These are phyloP conservation scores for Cerastis leucographa DNA, from an alignment of 2,888 invertebrate genomes.

Conservation along the genomic window DNA sequence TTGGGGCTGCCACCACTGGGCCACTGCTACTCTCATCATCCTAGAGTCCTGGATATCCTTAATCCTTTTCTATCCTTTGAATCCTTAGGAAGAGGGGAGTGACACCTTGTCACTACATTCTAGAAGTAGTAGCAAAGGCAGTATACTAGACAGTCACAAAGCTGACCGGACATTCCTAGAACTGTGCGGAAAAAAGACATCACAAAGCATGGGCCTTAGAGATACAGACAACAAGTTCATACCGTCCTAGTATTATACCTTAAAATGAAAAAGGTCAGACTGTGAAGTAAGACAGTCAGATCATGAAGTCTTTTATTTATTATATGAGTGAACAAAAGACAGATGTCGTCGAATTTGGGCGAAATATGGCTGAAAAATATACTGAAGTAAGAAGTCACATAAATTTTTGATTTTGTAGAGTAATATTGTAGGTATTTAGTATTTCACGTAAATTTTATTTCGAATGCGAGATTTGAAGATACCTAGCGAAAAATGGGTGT, in stretches of 20 bases:
- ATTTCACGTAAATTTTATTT: background rate
- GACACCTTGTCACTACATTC: background rate
- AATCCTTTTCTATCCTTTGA: background rate
- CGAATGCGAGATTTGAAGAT: background rate
- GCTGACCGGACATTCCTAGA: slow-evolving; percentile 75
- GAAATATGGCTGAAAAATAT: background rate
- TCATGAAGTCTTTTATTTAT: background rate
- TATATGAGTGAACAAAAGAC: background rate
- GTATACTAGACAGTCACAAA: slow-evolving; percentile 73
- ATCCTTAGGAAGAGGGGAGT: slow-evolving; percentile 45
- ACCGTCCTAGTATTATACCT: background rate
- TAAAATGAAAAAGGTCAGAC: slow-evolving; percentile 1
- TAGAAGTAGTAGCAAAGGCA: slow-evolving; percentile 58
- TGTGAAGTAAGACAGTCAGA: background rate
- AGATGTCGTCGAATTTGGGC: background rate
- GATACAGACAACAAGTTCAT: background rate
- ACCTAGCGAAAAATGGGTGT: background rate
- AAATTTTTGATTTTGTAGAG: background rate
- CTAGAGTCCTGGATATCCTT: background rate
- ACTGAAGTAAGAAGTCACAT: slow-evolving; percentile 8
- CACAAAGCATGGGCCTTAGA: slow-evolving; percentile 70
- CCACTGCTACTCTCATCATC: too few relatives aligned
- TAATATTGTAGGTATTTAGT: background rate
- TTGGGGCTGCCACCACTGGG: too few relatives aligned
- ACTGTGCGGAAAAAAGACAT: slow-evolving; percentile 69